These are phyloP conservation scores for Schlechtendalia chinensis DNA, from an alignment of 1,140 invertebrate species.

Conservation along the genomic window DNA sequence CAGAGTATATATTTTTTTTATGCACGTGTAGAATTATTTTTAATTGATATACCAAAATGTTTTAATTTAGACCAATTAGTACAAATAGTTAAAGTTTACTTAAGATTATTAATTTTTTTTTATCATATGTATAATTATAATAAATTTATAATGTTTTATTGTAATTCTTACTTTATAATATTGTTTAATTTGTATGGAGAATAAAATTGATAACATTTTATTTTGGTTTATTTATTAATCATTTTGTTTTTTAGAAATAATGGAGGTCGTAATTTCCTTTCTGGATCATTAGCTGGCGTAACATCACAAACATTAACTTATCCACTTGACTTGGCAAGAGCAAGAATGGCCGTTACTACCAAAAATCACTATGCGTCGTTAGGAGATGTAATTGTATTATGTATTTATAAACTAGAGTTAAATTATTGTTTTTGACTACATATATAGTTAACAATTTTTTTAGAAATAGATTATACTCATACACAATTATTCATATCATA, in stretches of 20 bases:
- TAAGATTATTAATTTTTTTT: no score
- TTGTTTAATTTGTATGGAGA: neutral
- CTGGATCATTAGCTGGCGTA: slow-evolving; percentile 89
- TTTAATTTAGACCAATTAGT: neutral
- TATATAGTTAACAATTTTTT: neutral
- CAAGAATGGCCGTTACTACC: slow-evolving; percentile 94
- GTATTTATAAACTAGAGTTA: slow-evolving; percentile 34
- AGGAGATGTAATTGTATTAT: slow-evolving; percentile 57
- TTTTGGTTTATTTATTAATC: neutral
- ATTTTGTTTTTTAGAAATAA: slow-evolving; percentile 37
- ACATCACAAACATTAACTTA: slow-evolving; percentile 93
- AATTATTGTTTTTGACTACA: neutral
- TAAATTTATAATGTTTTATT: neutral
- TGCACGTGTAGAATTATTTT: neutral
- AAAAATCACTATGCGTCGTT: slow-evolving; percentile 68
- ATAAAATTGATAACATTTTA: neutral
- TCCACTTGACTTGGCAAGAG: slow-evolving; percentile 92
- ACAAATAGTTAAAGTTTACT: neutral
- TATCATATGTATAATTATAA: no score
- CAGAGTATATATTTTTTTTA: neutral
- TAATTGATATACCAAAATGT: neutral
- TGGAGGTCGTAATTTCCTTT: slow-evolving; percentile 67
- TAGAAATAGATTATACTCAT: neutral
- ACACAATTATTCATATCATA: no score
- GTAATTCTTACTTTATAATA: neutral